These are phyloP conservation scores for Drosophila cognata DNA, from an alignment of 2,888 invertebrate genomes.

Conservation along the genomic window DNA sequence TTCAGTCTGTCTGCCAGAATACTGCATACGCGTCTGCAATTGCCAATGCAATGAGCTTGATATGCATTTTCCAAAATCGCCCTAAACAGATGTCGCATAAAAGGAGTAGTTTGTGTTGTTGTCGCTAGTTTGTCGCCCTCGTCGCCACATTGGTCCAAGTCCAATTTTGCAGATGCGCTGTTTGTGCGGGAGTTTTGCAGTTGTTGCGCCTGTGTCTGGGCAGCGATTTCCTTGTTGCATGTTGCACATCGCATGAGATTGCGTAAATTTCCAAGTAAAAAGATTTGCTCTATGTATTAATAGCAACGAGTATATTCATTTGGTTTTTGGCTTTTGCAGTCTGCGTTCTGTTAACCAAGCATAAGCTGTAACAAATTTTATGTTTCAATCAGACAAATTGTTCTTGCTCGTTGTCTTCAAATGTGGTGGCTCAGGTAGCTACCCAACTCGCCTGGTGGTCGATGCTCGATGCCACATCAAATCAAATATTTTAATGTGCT, in stretches of 20 bases:
- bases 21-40: slow-evolving; percentile 57
- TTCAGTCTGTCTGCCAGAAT: slow-evolving; percentile 42
- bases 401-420: slow-evolving; percentile 19
- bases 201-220: slow-evolving; percentile 45
- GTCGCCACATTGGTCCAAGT: slow-evolving; percentile 60
- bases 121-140: slow-evolving; percentile 56
- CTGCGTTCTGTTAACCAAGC: slow-evolving; percentile 46
- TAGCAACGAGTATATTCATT: slow-evolving; percentile 40
- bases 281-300: slow-evolving; percentile 54
- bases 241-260: slow-evolving; percentile 67
- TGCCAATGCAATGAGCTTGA: slow-evolving; percentile 77
- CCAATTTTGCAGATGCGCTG: slow-evolving; percentile 39
- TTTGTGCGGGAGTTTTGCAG: slow-evolving; percentile 58
- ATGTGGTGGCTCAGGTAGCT: slow-evolving; percentile 33
- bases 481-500: slow-evolving; percentile 77
- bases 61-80: slow-evolving; percentile 73
- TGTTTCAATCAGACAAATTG: slow-evolving; percentile 72
- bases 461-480: slow-evolving; percentile 49
- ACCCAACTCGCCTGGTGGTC: slow-evolving; percentile 66
- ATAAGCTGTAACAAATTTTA: slow-evolving; percentile 74
- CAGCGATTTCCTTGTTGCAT: slow-evolving; percentile 65
- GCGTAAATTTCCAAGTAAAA: slow-evolving; percentile 67
- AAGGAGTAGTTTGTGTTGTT: slow-evolving; percentile 39
- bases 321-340: slow-evolving; percentile 20
- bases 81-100: slow-evolving; percentile 69